These are phyloP conservation scores for Rhinopithecus roxellana DNA, from an alignment of 2,113 vertebrate species.

Conservation along the genomic window DNA sequence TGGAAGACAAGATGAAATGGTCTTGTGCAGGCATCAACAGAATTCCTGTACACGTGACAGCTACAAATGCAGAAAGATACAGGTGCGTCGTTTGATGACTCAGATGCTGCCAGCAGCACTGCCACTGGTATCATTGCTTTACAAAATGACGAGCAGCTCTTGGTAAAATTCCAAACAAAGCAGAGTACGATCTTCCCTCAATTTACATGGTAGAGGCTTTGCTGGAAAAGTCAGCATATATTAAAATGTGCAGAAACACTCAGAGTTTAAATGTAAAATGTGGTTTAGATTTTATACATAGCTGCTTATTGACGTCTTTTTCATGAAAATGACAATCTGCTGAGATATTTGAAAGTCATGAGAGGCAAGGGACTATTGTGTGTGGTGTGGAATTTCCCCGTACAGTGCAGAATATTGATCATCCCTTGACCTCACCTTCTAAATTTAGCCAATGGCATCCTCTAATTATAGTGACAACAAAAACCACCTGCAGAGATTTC, in stretches of 20 bases:
- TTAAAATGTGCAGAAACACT: not conserved
- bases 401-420: not conserved
- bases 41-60: not conserved
- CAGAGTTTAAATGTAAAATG: not conserved
- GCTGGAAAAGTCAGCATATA: not conserved
- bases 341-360: not conserved
- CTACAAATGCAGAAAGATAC: not conserved
- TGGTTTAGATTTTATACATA: not conserved
- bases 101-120: not conserved
- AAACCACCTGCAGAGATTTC: not conserved
- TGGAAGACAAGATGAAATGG: not conserved
- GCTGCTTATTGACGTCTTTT: not conserved
- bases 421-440: not conserved
- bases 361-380: not conserved
- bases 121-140: not conserved
- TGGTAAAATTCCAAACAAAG: conserved; percentile 9
- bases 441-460: not conserved
- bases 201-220: not conserved
- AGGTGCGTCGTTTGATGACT: not conserved
- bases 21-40: not conserved
- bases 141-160: not conserved
- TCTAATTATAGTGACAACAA: not conserved
- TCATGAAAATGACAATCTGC: not conserved
- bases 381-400: not conserved
- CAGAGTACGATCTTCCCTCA: not conserved